phyloP scores from a whole-genome alignment of 2,797 vertebrate genomes.

The Acanthornis magna region DNA sequence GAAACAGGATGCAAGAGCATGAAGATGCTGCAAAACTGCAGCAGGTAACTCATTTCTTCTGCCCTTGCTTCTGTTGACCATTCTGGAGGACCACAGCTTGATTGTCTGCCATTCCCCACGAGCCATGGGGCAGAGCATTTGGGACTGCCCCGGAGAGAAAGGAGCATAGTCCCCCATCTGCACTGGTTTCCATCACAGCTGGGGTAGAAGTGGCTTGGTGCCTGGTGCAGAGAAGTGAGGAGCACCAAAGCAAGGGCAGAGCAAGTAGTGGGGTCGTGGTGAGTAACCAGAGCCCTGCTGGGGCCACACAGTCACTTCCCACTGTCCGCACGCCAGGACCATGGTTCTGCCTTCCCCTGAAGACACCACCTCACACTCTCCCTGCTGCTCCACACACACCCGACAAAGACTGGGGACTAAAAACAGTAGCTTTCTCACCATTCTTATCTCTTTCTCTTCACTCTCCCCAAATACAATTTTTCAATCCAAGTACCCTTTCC shows the following conservation, averaged over 20 bases:
- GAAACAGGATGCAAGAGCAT: background rate
- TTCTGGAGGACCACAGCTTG: no score
- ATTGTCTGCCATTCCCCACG: background rate
- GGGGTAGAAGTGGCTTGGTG: no score
- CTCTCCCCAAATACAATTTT: background rate
- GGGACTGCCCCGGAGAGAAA: background rate
- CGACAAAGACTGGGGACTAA: background rate
- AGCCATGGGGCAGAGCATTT: background rate
- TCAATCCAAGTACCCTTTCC: background rate
- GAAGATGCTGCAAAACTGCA: background rate
- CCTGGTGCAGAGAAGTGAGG: no score
- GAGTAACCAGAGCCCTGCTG: background rate
- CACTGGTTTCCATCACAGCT: background rate
- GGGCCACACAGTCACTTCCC: background rate
- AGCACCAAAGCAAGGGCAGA: background rate
- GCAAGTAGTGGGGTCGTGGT: background rate
- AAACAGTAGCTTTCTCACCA: accelerated
- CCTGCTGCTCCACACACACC: background rate
- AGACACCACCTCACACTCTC: background rate
- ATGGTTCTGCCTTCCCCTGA: background rate
- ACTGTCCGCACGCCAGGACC: no score
- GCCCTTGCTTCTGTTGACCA: background rate
- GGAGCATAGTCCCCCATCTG: background rate
- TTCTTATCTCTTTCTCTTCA: background rate
- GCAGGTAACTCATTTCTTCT: background rate